Conservation (phyloP, 1,140 invertebrate genomes). For the Lepidurus couesii region DNA sequence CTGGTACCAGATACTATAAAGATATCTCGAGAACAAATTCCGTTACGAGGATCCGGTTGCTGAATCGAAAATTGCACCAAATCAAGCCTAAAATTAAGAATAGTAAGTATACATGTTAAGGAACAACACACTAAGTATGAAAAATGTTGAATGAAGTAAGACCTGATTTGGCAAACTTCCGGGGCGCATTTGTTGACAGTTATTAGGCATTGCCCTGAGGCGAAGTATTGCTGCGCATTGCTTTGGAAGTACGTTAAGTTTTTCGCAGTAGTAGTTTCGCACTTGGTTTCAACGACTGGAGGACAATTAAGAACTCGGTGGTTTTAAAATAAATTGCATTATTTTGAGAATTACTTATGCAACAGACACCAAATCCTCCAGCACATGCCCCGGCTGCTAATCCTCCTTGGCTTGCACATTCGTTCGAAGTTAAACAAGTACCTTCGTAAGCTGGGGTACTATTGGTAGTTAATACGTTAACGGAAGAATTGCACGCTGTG, state of each 20-base stretch:
- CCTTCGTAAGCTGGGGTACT: slow-evolving; percentile 53
- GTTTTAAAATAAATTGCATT: neutral
- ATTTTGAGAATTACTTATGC: slow-evolving; percentile 56
- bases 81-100: slow-evolving; percentile 55
- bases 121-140: neutral
- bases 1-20: slow-evolving; percentile 75
- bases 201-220: slow-evolving; percentile 72
- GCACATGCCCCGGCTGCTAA: slow-evolving; percentile 67
- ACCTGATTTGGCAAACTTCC: slow-evolving; percentile 76
- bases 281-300: neutral
- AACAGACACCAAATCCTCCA: slow-evolving; percentile 66
- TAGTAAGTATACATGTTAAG: neutral
- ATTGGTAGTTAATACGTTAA: slow-evolving; percentile 48
- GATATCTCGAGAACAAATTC: slow-evolving; percentile 75
- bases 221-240: slow-evolving; percentile 51
- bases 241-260: neutral
- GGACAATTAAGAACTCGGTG: neutral
- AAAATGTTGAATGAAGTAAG: slow-evolving; percentile 30
- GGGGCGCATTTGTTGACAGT: slow-evolving; percentile 67
- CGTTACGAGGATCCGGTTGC: slow-evolving; percentile 64
- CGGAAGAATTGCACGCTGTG: slow-evolving; percentile 57
- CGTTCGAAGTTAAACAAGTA: slow-evolving; percentile 60
- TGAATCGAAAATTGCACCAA: slow-evolving; percentile 66
- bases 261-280: neutral
- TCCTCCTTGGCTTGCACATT: slow-evolving; percentile 62